Base-by-base conservation (phyloP, 2,888 invertebrate species). In the Tubulanus polymorphus region DNA sequence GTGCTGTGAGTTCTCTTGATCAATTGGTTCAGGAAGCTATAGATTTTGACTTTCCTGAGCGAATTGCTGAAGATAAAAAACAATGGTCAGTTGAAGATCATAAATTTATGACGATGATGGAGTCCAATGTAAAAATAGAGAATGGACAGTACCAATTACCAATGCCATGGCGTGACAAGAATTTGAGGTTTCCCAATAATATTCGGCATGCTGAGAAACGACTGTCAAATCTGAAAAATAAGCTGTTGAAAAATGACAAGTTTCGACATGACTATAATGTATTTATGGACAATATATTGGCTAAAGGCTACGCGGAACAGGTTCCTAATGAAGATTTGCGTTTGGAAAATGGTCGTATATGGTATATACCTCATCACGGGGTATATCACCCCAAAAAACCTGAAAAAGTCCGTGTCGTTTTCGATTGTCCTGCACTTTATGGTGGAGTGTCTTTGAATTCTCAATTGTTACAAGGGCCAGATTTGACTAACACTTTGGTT, bases 331-430 rank as follows among this genome's bases (percentile, higher is more conserved):
- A 5, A 3, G 37, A 5, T 15, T 5, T 6, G n/a, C 3, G 30
- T 3, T 18, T 15, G 3, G 45, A 54, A 2, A 6, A 2, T 6
- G 51, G 37, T 3, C 51, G 18, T 29, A 3, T 37, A 23, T 55
- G 51, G 51, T 56, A 55, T 48, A 52, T 56, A 15, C 56, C 56
- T 2, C 56, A 56, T 29, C 54, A 56, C 28, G 37, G 25, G 8
- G 45, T 55, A 3, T 30, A 26, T 23, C n/a, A 52, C 27, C 25
- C 41, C 15, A 41, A 32, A 3, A 55, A 55, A 27, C 53, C 53
- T 20, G 35, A 37, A 12, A 55, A 55, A 20, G 20, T 51, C 8
- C 12, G 51, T 6, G 30, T 52, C 3, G 55, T 55, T 15, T 56
- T 56, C 27, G 51, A 55, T 45, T 55, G 55, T 30, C 23, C 55